Evolutionary conservation across 2,797 vertebrate genomes (phyloP).

Genomic region (Etheostoma perlongum): DNA sequence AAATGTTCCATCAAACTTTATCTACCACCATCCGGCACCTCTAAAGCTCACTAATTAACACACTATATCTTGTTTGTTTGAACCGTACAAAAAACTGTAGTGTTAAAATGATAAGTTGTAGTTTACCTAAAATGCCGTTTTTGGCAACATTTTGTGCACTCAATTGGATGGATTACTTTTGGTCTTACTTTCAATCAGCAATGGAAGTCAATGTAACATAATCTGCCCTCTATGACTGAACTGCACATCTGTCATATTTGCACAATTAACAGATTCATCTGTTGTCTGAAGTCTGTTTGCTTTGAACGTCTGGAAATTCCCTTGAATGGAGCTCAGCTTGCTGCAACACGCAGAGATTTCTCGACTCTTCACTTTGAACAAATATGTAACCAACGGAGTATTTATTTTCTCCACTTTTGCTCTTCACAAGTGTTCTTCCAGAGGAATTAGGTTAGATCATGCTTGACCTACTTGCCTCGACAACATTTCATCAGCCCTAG

Average conservation of each 20-base stretch:
- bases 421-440: constrained; percentile 17
- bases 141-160: neutral
- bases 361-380: constrained; percentile 26
- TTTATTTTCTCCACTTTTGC: constrained; percentile 26
- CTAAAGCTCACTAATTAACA: neutral
- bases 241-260: constrained; percentile 52
- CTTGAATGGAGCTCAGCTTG: constrained; percentile 47
- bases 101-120: neutral
- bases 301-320: constrained; percentile 75
- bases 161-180: constrained; percentile 3
- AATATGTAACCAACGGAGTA: neutral
- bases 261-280: constrained; percentile 46
- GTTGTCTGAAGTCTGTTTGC: constrained; percentile 67
- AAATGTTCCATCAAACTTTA: neutral
- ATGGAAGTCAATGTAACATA: neutral
- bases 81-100: neutral
- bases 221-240: constrained; percentile 17
- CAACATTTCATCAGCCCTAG: constrained; percentile 23
- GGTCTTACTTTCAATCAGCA: neutral
- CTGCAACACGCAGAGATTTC: constrained; percentile 57
- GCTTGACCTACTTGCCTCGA: neutral
- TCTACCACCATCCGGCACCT: no score
- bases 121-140: constrained; percentile 2
- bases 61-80: neutral
- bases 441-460: constrained; percentile 24